Percentiles rank a stretch among this genome's conserved stretches.
Evolutionary conservation across 2,113 vertebrate genomes (phyloP).

Genomic region (Onychostoma macrolepis): DNA sequence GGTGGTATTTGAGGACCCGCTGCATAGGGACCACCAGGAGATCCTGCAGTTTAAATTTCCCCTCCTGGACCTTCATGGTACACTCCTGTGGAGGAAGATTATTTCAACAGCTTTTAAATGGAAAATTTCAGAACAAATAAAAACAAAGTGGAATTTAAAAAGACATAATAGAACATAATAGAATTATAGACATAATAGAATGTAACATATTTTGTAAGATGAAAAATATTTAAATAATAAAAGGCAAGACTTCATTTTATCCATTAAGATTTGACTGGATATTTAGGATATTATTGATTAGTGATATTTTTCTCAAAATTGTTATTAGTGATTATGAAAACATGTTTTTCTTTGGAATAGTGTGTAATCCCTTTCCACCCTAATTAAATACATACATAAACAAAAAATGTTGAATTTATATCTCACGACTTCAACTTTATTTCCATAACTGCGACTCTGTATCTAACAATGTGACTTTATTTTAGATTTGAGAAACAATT

Average conservation of each 20-base stretch:
- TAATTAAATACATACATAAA: background rate
- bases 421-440: background rate
- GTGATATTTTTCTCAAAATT: background rate
- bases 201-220: background rate
- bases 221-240: background rate
- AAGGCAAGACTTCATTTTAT: background rate
- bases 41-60: constrained; percentile 96
- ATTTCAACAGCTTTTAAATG: background rate
- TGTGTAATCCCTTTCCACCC: background rate
- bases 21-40: constrained; percentile 98
- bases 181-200: too few species aligned
- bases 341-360: background rate
- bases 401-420: background rate
- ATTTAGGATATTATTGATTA: background rate
- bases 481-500: background rate
- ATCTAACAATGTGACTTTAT: background rate
- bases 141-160: background rate
- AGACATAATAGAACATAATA: too few species aligned
- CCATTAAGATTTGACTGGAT: background rate
- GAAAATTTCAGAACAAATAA: background rate
- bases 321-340: background rate
- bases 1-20: constrained; percentile 95
- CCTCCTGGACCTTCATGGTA: constrained; percentile 93
- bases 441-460: background rate
- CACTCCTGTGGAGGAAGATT: constrained; percentile 81